Conservation (phyloP, 2,797 vertebrate species). For the Heterohyrax brucei region DNA sequence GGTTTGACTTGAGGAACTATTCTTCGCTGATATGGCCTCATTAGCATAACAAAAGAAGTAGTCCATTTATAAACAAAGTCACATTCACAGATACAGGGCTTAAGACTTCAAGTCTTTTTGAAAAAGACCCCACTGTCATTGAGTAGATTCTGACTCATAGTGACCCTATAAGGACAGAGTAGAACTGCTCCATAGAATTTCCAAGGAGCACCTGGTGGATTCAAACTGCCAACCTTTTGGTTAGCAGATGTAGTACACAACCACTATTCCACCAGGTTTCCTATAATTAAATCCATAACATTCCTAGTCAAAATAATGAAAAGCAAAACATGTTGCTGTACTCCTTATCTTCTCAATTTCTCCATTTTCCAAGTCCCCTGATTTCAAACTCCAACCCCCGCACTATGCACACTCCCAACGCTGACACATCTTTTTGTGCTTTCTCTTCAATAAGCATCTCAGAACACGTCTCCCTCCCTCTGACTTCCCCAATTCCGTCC, state of each 20-base stretch:
- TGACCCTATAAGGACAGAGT: too few species aligned
- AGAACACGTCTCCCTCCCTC: neutral
- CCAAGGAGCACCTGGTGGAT: too few species aligned
- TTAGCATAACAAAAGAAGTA: neutral
- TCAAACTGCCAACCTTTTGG: too few species aligned
- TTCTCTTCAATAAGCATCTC: neutral
- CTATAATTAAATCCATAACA: neutral
- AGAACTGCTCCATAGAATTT: too few species aligned
- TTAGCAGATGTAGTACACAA: too few species aligned
- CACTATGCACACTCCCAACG: neutral
- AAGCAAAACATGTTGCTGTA: neutral
- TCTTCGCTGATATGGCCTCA: neutral
- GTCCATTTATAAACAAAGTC: neutral
- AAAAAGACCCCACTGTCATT: too few species aligned
- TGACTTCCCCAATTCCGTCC: neutral
- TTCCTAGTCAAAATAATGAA: slow-evolving; percentile 38
- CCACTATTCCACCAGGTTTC: too few species aligned
- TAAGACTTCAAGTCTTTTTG: neutral
- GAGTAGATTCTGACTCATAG: too few species aligned
- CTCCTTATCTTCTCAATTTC: neutral
- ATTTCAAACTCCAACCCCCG: neutral
- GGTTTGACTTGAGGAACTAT: too few species aligned
- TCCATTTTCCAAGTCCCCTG: neutral
- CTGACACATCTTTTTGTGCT: neutral
- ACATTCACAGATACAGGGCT: neutral